Evolutionary conservation across 2,888 invertebrate species (phyloP), one percentile per base, ranked within the genome.

Genomic region (Aspidapion aeneum): DNA sequence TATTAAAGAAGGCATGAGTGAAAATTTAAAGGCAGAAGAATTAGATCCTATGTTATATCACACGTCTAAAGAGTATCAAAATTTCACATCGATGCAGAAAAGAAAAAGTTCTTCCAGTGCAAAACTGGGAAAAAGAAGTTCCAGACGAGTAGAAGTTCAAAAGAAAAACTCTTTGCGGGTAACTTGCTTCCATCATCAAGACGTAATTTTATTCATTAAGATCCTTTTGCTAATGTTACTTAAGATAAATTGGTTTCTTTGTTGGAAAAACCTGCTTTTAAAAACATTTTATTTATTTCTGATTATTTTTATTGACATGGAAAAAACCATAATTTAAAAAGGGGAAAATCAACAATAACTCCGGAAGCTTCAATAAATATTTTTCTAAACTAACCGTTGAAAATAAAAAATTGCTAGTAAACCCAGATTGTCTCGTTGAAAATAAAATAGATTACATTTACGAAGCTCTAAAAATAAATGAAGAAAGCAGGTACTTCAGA

Each of bases 351-450:
- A n/a, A n/a, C n/a, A n/a, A n/a, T n/a, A n/a, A n/a, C n/a, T n/a
- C n/a, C n/a, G n/a, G n/a, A n/a, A n/a, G n/a, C n/a, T n/a, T n/a
- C n/a, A n/a, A n/a, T n/a, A n/a, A n/a, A n/a, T n/a, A n/a, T n/a
- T n/a, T n/a, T n/a, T n/a, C n/a, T n/a, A n/a, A n/a, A n/a, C n/a
- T n/a, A n/a, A 35, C 58, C 35, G 58, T 2, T 56, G 19, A 55
- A 57, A 71, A 68, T 48, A 77, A 74, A 63, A 69, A 75, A 62
- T 60, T 77, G 35, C 65, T 79, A 56, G 3, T 80, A 48, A 81
- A 81, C 69, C 77, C 79, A 18, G 75, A 81, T 65, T 80, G 80
- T 67, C 75, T 75, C 9, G 69, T 79, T 7, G 75, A 75, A 64
- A 72, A 80, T 52, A 75, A 81, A 67, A 63, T 77, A 51, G 77